phyloP scores from a whole-genome alignment of 2,888 invertebrate species.

The Herminia tarsipennalis region DNA sequence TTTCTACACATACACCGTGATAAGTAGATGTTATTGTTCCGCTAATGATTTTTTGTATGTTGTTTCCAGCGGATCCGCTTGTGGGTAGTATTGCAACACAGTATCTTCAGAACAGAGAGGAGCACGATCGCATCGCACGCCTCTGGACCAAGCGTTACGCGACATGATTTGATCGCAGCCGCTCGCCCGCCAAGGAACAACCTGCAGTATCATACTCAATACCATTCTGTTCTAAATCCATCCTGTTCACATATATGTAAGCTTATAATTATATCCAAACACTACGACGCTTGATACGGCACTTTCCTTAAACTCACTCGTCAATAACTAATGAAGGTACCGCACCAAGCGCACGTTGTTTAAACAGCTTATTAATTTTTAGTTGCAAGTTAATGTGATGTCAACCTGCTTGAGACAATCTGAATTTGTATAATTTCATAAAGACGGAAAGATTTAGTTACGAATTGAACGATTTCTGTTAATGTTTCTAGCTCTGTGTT shows the following conservation, averaged over 20 bases:
- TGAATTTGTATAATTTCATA: constrained; percentile 65
- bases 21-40: neutral
- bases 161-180: constrained; percentile 88
- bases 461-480: constrained; percentile 62
- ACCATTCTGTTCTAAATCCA: constrained; percentile 77
- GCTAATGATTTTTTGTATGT: too few relatives aligned
- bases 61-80: constrained; percentile 94
- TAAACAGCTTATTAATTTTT: constrained; percentile 69
- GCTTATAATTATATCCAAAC: constrained; percentile 59
- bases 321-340: constrained; percentile 22
- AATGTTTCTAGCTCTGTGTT: constrained; percentile 57
- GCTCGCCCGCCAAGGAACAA: constrained; percentile 58
- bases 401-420: constrained; percentile 63
- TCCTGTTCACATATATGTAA: constrained; percentile 72
- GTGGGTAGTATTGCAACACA: constrained; percentile 99
- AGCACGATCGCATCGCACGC: constrained; percentile 98
- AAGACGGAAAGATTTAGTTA: constrained; percentile 57
- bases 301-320: constrained; percentile 37
- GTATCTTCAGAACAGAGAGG: constrained; percentile 98
- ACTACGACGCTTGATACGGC: constrained; percentile 45
- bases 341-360: constrained; percentile 48
- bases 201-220: constrained; percentile 71
- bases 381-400: constrained; percentile 76
- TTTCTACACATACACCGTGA: too few relatives aligned
- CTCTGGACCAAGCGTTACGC: constrained; percentile 99